phyloP scores from a whole-genome alignment of 2,888 invertebrate genomes.

The Adela reaumurella region DNA sequence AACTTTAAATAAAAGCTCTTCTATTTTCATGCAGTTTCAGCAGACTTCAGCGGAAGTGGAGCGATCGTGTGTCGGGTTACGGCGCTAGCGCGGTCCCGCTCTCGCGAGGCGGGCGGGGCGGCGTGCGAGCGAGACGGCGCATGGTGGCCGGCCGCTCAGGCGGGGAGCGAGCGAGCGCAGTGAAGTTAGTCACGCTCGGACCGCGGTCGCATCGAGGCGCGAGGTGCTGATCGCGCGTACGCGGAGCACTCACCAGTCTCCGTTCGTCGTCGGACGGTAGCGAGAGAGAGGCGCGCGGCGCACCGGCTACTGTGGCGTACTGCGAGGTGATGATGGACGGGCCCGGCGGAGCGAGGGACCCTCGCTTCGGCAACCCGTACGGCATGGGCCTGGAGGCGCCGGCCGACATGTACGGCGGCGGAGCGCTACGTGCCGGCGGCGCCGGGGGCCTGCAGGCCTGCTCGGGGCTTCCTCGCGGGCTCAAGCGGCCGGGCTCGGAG shows the following conservation, averaged over 20 bases:
- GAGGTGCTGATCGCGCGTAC: constrained; percentile 34
- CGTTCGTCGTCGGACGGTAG: constrained; percentile 52
- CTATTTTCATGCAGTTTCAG: constrained; percentile 53
- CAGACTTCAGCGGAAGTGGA: constrained; percentile 30
- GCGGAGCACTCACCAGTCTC: constrained; percentile 40
- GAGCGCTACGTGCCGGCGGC: constrained; percentile 53
- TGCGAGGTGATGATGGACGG: constrained; percentile 76
- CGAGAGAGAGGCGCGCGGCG: constrained; percentile 48
- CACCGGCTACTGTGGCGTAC: constrained; percentile 58
- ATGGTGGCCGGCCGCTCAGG: constrained; percentile 21
- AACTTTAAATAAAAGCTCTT: constrained; percentile 56
- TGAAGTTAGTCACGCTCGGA: constrained; percentile 58
- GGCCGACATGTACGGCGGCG: constrained; percentile 68
- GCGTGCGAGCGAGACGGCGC: constrained; percentile 38
- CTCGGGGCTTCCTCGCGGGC: constrained; percentile 55
- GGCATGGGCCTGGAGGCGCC: constrained; percentile 81
- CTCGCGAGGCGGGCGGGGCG: constrained; percentile 15
- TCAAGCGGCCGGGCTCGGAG: constrained; percentile 66
- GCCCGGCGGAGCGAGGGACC: constrained; percentile 84
- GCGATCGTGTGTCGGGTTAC: constrained; percentile 53
- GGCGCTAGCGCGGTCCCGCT: constrained; percentile 30
- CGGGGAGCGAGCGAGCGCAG: constrained; percentile 37
- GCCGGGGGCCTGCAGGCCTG: constrained; percentile 59
- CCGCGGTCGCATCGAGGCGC: constrained; percentile 26
- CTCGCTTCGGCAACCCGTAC: constrained; percentile 86